Conservation (phyloP, 1,140 invertebrate genomes). For the Maconellicoccus hirsutus region DNA sequence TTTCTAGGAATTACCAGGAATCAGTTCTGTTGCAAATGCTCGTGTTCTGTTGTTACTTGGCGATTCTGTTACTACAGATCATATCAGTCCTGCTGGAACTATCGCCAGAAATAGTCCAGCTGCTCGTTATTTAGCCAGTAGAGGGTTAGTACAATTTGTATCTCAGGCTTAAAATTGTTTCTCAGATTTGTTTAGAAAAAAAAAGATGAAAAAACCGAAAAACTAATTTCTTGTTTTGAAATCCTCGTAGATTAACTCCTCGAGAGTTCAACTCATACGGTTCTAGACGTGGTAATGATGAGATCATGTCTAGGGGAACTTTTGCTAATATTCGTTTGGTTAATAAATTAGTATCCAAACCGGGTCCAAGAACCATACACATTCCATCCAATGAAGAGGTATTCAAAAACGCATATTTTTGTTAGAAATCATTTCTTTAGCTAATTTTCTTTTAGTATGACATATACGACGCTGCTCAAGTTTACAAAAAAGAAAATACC, state of each 20-base stretch:
- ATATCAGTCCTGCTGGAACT: slow-evolving; percentile 95
- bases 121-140: slow-evolving; percentile 67
- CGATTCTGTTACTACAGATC: slow-evolving; percentile 95
- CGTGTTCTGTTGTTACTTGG: slow-evolving; percentile 75
- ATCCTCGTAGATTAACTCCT: slow-evolving; percentile 56
- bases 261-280: slow-evolving; percentile 98
- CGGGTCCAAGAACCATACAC: slow-evolving; percentile 82
- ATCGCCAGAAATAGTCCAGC: slow-evolving; percentile 91
- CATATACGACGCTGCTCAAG: slow-evolving; percentile 89
- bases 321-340: slow-evolving; percentile 96
- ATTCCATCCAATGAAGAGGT: slow-evolving; percentile 76
- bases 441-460: slow-evolving; percentile 54
- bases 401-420: slow-evolving; percentile 20
- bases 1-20: slow-evolving; percentile 42
- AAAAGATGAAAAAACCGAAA: slow-evolving; percentile 15
- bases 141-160: slow-evolving; percentile 46
- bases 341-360: slow-evolving; percentile 74
- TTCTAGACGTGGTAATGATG: slow-evolving; percentile 89
- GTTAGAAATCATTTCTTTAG: background rate
- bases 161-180: too few relatives aligned
- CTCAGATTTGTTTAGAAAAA: too few relatives aligned
- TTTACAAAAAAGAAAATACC: slow-evolving; percentile 55
- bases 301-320: slow-evolving; percentile 90
- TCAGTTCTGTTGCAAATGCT: slow-evolving; percentile 49
- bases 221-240: background rate